Conservation (phyloP, 2,888 invertebrate genomes). For the Pyrocoelia pectoralis region DNA sequence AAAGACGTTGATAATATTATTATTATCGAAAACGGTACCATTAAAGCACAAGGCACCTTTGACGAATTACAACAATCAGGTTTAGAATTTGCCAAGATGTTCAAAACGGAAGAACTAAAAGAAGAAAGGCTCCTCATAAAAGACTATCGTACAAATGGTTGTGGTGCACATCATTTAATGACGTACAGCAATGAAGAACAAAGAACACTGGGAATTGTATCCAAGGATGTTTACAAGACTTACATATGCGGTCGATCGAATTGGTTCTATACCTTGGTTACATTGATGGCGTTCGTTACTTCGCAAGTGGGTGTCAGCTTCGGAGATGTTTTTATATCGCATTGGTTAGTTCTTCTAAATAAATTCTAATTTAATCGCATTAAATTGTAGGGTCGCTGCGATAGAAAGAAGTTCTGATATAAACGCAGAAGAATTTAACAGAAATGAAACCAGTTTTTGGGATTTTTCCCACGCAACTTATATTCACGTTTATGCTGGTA, state of each 20-base stretch:
- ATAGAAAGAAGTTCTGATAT: too few species aligned
- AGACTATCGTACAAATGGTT: slow-evolving; percentile 58
- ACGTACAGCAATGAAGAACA: background rate
- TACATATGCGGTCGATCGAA: slow-evolving; percentile 79
- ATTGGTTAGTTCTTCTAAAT: slow-evolving; percentile 70
- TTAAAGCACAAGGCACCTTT: slow-evolving; percentile 66
- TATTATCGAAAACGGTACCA: slow-evolving; percentile 63
- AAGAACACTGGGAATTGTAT: slow-evolving; percentile 72
- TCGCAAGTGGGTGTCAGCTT: slow-evolving; percentile 68
- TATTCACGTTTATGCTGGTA: slow-evolving; percentile 57
- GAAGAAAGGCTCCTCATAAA: slow-evolving; percentile 64
- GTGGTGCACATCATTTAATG: background rate
- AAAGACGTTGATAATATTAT: slow-evolving; percentile 66
- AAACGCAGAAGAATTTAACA: background rate
- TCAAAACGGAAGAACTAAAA: slow-evolving; percentile 67
- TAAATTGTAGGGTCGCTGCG: too few species aligned
- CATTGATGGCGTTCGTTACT: background rate
- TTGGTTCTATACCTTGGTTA: slow-evolving; percentile 77
- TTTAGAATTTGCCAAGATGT: slow-evolving; percentile 72
- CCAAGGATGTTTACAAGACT: slow-evolving; percentile 66
- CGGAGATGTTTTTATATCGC: slow-evolving; percentile 81
- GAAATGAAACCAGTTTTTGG: background rate
- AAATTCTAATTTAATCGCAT: too few species aligned
- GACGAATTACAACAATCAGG: slow-evolving; percentile 72
- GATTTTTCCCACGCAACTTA: slow-evolving; percentile 31